Base-by-base conservation (phyloP, 2,797 vertebrate species). In the Hafferia zeledoni region DNA sequence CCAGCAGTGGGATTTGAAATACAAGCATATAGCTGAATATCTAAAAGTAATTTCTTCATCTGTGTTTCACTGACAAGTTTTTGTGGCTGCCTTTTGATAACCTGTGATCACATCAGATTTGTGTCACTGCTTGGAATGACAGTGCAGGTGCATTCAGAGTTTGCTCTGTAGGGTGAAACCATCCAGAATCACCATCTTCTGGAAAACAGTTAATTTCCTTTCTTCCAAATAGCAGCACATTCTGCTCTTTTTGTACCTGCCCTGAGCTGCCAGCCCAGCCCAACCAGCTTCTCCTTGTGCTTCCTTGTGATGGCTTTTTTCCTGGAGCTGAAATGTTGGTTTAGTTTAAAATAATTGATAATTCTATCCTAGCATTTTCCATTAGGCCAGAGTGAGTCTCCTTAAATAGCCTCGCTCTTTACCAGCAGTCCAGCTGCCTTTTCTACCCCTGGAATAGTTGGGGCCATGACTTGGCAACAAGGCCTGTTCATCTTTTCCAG, bases 291-390 rank as follows among this genome's bases (percentile, higher is more conserved):
- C 65, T 74, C 43, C 83, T 87, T 74, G 56, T 81, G 57, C 65
- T 90, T 92, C 61, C 47, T 90, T 83, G n/a, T 90, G 76, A 88
- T 84, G 49, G 27, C 65, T 83, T 90, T 95, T 93, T 94, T 85
- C 92, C 96, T 95, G 78, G 88, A 93, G 78, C 65, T 37, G 43
- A 96, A 92, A 91, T 80, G 88, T 72, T 95, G 84, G 35, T 94
- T 95, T 92, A 95, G 93, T 93, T 94, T 96, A 94, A 94, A 96
- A 94, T 95, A 91, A 97, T 95, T 95, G 90, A 87, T 96, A 97
- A 96, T 96, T 96, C 95, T 90, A 97, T 78, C 84, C 80, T 84
- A 96, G 93, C 90, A 87, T 93, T 97, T 97, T 97, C 96, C 96
- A 95, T 94, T 94, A 93, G 84, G 93, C 85, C 77, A 69, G 89